phyloP scores from a whole-genome alignment of 2,113 vertebrate species.

The Polypterus senegalus region DNA sequence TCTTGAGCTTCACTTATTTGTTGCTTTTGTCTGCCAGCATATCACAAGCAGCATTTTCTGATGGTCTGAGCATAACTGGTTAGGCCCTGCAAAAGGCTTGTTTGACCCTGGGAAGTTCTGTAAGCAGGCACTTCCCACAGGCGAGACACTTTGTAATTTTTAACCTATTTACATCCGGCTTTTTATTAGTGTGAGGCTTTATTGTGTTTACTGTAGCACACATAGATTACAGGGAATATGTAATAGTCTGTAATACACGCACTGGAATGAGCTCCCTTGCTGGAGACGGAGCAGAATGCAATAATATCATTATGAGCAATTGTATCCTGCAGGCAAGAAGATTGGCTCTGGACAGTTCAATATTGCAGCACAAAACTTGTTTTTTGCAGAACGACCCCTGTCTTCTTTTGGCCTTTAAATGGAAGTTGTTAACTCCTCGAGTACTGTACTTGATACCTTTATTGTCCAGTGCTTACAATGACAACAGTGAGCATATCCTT shows the following conservation, averaged over 20 bases:
- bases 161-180: constrained; percentile 4
- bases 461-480: too few species aligned
- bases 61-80: too few species aligned
- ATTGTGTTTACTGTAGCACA: constrained; percentile 1
- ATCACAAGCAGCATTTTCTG: too few species aligned
- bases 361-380: neutral
- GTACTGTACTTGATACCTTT: neutral
- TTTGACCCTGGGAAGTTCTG: too few species aligned
- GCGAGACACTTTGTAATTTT: neutral
- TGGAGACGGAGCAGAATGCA: neutral
- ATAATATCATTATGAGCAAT: constrained; percentile 5
- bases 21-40: too few species aligned
- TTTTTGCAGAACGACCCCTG: neutral
- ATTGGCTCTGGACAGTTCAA: neutral
- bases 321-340: constrained; percentile 1
- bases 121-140: neutral
- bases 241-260: neutral
- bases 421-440: neutral
- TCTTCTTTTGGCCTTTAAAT: too few species aligned
- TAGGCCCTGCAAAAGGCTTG: too few species aligned
- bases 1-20: neutral
- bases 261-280: neutral
- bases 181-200: constrained; percentile 4
- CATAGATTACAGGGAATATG: neutral
- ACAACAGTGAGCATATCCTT: too few species aligned